Percentiles rank a stretch among this genome's conserved stretches.
These are phyloP conservation scores for Apamea anceps DNA, from an alignment of 2,888 invertebrate genomes.

Conservation along the genomic window DNA sequence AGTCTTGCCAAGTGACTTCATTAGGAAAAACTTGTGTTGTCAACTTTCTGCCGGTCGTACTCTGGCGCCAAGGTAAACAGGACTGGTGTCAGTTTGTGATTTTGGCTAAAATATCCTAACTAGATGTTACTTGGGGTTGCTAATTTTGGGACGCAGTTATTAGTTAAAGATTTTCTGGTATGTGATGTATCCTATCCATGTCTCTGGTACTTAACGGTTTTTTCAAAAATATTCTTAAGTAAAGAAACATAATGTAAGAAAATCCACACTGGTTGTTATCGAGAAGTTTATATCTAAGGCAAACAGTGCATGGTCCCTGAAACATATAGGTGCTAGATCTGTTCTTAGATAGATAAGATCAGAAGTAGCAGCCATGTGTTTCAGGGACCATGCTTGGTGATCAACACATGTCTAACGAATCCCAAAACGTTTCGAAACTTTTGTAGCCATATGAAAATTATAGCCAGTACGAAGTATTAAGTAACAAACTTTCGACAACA, in stretches of 20 bases:
- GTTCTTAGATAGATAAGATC: neutral
- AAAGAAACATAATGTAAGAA: neutral
- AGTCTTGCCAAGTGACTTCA: conserved; percentile 78
- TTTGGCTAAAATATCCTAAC: conserved; percentile 33
- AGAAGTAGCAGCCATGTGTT: neutral
- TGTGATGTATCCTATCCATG: neutral
- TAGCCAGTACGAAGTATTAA: conserved; percentile 30
- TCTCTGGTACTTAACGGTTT: neutral
- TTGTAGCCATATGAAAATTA: conserved; percentile 22
- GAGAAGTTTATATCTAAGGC: neutral
- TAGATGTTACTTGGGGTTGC: neutral
- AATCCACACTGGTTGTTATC: neutral
- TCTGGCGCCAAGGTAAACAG: conserved; percentile 63
- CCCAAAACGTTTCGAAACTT: conserved; percentile 21
- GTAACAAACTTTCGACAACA: conserved; percentile 41
- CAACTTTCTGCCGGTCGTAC: conserved; percentile 50
- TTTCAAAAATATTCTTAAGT: neutral
- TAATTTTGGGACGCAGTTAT: conserved; percentile 21
- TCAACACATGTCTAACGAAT: conserved; percentile 27
- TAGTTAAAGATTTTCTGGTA: neutral
- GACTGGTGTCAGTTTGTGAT: conserved; percentile 42
- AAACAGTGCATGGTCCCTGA: neutral
- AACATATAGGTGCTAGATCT: neutral
- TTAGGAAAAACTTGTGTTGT: conserved; percentile 74
- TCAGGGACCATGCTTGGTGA: neutral